Evolutionary conservation across 1,140 invertebrate genomes (phyloP), one percentile per base, ranked within the genome.

Genomic region (Zelostemma sp.): DNA sequence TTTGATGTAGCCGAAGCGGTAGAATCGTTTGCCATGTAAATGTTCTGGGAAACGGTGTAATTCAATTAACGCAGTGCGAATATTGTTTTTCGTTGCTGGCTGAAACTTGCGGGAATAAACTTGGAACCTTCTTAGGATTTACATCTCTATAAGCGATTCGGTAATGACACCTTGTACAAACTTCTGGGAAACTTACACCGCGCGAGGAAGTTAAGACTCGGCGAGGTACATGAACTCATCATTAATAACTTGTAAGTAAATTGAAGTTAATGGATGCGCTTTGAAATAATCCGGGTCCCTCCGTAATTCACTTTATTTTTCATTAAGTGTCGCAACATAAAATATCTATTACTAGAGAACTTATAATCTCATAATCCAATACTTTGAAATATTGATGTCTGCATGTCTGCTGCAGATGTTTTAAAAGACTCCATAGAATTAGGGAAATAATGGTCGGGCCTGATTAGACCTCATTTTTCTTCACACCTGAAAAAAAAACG

Each of bases 171-270:
- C 56, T 63, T 69, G 57, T 66, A 58, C 58, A 70, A 70, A 65
- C 68, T 70, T 65, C 61, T 19, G 31, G 40, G 47, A 41, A 69
- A 69, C 51, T 64, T 64, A 28, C 25, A 46, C 46, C 43, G 56
- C 55, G 53, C 33, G 67, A 49, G 51, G 46, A 70, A 65, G 67
- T 70, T 65, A 51, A 64, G 61, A 62, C 62, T 62, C 60, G 55
- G 50, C 35, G 50, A 48, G 54, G 40, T 57, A 38, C 41, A 43
- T 38, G 47, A 62, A 62, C 62, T 71, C 62, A 59, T 71, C 68
- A 66, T 66, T 71, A 71, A 66, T 71, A 71, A 66, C 68, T 71
- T 66, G 62, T 65, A 58, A 66, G 58, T 71, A 58, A 71, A 71
- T 71, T 71, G 68, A 71, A 62, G 62, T 71, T 66, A 66, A 66